These are phyloP conservation scores for Xiphophorus birchmanni DNA, from an alignment of 2,797 vertebrate genomes.

Conservation along the genomic window DNA sequence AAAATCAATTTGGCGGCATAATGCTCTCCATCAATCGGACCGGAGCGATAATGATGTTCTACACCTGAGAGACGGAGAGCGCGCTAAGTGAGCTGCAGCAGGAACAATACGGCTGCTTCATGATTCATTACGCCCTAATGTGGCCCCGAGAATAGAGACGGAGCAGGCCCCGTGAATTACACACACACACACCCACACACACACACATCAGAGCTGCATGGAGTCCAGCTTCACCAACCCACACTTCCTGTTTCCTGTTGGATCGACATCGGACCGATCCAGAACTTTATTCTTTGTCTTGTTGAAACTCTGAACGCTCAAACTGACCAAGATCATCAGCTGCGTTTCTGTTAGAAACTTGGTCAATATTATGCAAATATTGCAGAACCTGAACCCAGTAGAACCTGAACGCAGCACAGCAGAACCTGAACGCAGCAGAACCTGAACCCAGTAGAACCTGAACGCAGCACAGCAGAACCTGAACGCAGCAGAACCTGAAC, in stretches of 20 bases:
- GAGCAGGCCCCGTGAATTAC: slow-evolving; percentile 53
- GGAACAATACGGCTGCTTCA: slow-evolving; percentile 75
- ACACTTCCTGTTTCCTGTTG: no score
- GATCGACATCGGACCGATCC: not conserved
- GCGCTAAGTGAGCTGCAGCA: slow-evolving; percentile 35
- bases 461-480: no score
- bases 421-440: no score
- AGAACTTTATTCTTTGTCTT: not conserved
- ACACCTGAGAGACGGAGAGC: slow-evolving; percentile 62
- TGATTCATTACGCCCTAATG: slow-evolving; percentile 79
- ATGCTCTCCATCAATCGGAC: slow-evolving; percentile 74
- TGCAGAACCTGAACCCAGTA: no score
- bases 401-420: no score
- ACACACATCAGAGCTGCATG: no score
- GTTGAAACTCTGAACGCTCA: not conserved
- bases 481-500: no score
- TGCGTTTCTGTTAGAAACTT: no score
- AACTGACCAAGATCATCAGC: no score
- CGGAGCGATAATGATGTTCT: slow-evolving; percentile 74
- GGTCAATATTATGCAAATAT: no score
- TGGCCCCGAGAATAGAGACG: slow-evolving; percentile 61
- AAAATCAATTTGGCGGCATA: slow-evolving; percentile 77
- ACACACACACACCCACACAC: slow-evolving; percentile 10
- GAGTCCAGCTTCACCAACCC: not conserved
- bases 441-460: no score